These are phyloP conservation scores for Asobara japonica DNA, from an alignment of 1,140 invertebrate genomes.

Conservation along the genomic window DNA sequence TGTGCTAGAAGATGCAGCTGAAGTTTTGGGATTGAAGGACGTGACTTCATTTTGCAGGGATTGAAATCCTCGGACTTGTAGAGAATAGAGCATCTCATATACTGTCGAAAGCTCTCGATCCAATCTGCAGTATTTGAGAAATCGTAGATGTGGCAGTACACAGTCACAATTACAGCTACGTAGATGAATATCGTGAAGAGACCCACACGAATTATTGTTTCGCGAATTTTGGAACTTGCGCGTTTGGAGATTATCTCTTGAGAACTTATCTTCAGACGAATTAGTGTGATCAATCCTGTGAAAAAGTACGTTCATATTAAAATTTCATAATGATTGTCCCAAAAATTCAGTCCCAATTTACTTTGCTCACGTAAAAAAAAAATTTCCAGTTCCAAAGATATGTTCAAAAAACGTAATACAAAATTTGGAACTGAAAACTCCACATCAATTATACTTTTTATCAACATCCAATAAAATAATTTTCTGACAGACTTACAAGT, in stretches of 20 bases:
- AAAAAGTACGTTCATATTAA: constrained; percentile 42
- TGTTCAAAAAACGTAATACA: no score
- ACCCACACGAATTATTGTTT: constrained; percentile 83
- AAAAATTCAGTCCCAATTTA: no score
- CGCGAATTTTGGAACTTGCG: constrained; percentile 83
- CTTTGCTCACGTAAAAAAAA: no score
- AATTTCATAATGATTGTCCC: no score
- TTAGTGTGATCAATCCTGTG: constrained; percentile 78
- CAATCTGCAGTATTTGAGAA: constrained; percentile 78
- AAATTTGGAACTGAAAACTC: no score
- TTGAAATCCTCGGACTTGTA: constrained; percentile 30
- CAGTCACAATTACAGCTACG: constrained; percentile 79
- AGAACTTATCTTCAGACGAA: constrained; percentile 80
- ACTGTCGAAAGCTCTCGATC: constrained; percentile 78
- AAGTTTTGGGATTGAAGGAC: constrained; percentile 83
- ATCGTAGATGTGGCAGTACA: constrained; percentile 84
- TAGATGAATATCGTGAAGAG: constrained; percentile 79
- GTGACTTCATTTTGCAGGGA: constrained; percentile 64
- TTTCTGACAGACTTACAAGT: not conserved
- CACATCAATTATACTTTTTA: no score
- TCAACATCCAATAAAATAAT: no score
- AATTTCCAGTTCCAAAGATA: not conserved
- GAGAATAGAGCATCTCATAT: constrained; percentile 78
- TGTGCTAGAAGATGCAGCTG: constrained; percentile 84
- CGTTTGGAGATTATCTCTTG: constrained; percentile 83